phyloP scores from a whole-genome alignment of 1,140 invertebrate genomes.

The Mercenaria mercenaria region DNA sequence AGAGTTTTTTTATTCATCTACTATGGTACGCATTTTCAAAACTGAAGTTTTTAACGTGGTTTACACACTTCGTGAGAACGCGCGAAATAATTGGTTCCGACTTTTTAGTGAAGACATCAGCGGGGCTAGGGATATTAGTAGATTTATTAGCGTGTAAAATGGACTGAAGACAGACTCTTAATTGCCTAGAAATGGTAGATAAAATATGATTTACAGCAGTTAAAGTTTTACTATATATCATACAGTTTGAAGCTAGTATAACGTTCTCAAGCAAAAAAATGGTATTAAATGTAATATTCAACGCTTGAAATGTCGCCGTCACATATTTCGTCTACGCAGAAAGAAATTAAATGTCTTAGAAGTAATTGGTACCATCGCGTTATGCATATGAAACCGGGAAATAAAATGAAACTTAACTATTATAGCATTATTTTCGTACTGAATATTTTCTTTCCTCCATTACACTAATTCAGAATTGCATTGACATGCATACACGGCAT shows the following conservation, averaged over 20 bases:
- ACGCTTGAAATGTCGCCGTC: neutral
- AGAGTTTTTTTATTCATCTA: too few species aligned
- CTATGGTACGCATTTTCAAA: too few species aligned
- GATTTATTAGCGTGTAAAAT: neutral
- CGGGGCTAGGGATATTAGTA: neutral
- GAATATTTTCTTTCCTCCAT: conserved; percentile 4
- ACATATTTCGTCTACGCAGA: neutral
- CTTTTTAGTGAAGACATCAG: too few species aligned
- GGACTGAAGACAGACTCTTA: neutral
- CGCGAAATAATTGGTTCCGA: too few species aligned
- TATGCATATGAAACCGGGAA: neutral
- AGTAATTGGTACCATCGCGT: neutral
- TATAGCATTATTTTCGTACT: neutral
- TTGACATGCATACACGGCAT: neutral
- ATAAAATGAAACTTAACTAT: neutral
- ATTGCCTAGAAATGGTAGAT: neutral
- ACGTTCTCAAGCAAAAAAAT: neutral
- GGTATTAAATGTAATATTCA: neutral
- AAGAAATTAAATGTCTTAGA: neutral
- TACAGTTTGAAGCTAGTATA: neutral
- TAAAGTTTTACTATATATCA: neutral
- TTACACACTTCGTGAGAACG: too few species aligned
- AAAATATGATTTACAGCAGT: neutral
- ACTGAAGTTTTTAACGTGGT: too few species aligned
- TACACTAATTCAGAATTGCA: neutral